Evolutionary conservation across 2,888 invertebrate genomes (phyloP).

Genomic region (Barypeithes pellucidus): DNA sequence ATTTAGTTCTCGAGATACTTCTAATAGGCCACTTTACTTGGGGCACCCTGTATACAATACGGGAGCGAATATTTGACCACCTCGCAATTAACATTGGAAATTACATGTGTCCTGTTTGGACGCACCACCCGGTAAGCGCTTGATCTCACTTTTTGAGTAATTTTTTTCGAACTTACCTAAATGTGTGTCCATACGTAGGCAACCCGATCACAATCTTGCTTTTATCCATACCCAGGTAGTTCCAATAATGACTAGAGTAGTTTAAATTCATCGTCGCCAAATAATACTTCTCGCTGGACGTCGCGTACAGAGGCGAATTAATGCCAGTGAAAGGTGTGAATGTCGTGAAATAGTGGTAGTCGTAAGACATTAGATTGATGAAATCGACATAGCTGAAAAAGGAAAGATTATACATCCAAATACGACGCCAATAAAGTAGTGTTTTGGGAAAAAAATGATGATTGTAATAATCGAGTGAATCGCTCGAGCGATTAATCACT

Average conservation of each 20-base stretch:
- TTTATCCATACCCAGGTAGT: slow-evolving; percentile 81
- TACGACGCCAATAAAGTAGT: no score
- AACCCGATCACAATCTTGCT: slow-evolving; percentile 88
- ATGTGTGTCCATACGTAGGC: slow-evolving; percentile 91
- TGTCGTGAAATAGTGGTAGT: slow-evolving; percentile 86
- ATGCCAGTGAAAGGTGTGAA: slow-evolving; percentile 87
- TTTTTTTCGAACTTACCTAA: slow-evolving; percentile 71
- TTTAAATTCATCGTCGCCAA: slow-evolving; percentile 85
- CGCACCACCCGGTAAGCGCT: no score
- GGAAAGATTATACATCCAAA: slow-evolving; percentile 47
- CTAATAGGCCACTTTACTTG: no score
- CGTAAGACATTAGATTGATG: slow-evolving; percentile 94
- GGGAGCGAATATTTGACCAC: no score
- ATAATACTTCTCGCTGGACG: slow-evolving; percentile 76
- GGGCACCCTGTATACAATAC: no score
- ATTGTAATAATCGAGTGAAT: no score
- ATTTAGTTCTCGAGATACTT: no score
- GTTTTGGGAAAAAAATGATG: no score
- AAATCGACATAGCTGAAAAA: slow-evolving; percentile 81
- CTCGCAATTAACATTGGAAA: no score
- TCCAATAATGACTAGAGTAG: slow-evolving; percentile 86
- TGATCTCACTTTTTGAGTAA: no score
- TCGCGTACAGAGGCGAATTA: slow-evolving; percentile 85
- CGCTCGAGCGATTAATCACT: no score
- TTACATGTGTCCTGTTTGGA: no score